A percentile compares a stretch with the other conserved stretches of the same genome.
These are phyloP conservation scores for Nymphalis c-album DNA, from an alignment of 2,888 invertebrate genomes.

Conservation along the genomic window DNA sequence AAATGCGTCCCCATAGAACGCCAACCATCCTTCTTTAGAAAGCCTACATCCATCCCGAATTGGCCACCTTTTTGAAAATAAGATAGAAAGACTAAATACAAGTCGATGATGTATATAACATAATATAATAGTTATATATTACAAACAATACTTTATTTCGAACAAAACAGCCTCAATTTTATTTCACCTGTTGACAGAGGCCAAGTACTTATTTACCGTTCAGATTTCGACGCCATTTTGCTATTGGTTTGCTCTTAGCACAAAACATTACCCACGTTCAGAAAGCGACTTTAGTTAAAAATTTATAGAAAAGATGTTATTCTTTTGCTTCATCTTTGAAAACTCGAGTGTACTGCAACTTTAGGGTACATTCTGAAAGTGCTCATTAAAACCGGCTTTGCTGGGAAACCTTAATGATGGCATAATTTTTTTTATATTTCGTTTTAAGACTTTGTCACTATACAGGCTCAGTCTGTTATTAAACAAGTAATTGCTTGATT, in stretches of 20 bases:
- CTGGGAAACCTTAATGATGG: conserved; percentile 22
- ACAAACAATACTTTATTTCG: too few relatives aligned
- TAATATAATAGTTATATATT: too few relatives aligned
- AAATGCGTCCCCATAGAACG: too few relatives aligned
- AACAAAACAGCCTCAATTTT: neutral
- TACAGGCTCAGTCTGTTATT: conserved; percentile 9
- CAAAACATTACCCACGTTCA: neutral
- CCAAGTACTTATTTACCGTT: neutral
- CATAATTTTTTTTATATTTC: conserved; percentile 24
- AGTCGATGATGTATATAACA: too few relatives aligned
- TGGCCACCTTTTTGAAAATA: too few relatives aligned
- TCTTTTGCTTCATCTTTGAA: conserved; percentile 11
- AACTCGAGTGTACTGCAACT: conserved; percentile 6
- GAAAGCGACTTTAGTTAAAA: conserved; percentile 3
- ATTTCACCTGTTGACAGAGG: neutral
- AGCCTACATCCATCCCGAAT: too few relatives aligned
- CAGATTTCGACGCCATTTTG: conserved; percentile 2
- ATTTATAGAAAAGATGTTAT: conserved; percentile 10
- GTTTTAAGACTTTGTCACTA: conserved; percentile 14
- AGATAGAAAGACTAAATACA: too few relatives aligned
- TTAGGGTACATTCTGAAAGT: conserved; percentile 15
- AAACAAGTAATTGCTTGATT: conserved; percentile 1
- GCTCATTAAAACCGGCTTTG: conserved; percentile 24
- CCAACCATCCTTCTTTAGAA: too few relatives aligned
- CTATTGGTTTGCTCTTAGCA: neutral